Base-by-base conservation (phyloP, 2,888 invertebrate genomes). In the Sipha maydis region DNA sequence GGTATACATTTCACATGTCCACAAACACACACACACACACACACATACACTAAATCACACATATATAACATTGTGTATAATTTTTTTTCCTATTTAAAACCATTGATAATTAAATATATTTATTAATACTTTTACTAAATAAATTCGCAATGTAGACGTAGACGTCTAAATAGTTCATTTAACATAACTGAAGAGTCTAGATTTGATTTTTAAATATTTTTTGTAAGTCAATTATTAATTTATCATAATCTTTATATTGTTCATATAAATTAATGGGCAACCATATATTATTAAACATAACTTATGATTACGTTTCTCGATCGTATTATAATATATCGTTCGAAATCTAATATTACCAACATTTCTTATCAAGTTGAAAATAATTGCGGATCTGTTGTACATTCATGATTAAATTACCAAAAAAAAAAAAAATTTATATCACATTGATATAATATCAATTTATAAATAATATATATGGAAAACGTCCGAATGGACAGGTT, bases 181-280 rank as follows among this genome's bases (percentile, higher is more conserved):
- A 41, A 41, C 41, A 61, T 80, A 17, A 80, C 31, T 38, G n/a
- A 80, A 80, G 38, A 80, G 41, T 82, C 19, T 82, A 82, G 82
- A 67, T 67, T 76, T 75, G 41, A 25, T 85, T 85, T 84, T 84
- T 75, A 83, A 83, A 83, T 83, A 83, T 75, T 85, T 85, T 85
- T 85, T 77, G 25, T 77, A 77, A 85, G 84, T 85, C 84, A 85
- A 85, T 85, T 85, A 85, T 85, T 85, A 85, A 85, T 76, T 77
- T 85, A 84, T 84, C 76, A 76, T 76, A 25, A 76, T 83, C 31
- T 56, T 73, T 73, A 73, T 77, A 77, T 19, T 34, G 73, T 73
- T 73, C 73, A 5, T 77, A 28, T 77, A 77, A 48, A 76, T 61
- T 61, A 67, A 67, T 80, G 80, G 19, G 17, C 80, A 1, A 61